Base-by-base conservation (phyloP, 35 echinoderm and acorn worm species). In the Hemicentrotus pulcherrimus region DNA sequence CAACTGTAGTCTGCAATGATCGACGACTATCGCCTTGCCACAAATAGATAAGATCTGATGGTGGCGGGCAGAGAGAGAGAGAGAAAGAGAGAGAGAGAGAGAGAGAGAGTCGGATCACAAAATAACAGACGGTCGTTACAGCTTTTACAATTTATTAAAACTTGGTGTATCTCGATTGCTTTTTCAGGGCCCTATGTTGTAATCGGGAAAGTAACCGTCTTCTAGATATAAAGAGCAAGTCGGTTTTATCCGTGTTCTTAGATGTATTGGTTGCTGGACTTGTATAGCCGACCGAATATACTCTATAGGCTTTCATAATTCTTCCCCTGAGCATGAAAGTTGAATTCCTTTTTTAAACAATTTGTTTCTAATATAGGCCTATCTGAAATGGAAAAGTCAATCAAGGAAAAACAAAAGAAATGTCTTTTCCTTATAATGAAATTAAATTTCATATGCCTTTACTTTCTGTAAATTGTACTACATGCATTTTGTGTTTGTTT, bases 11-110 rank as follows among this genome's bases (percentile, higher is more conserved):
- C 88, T 33, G 19, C 88, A 32, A 45, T 90, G 88, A 90, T 90
- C 32, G 88, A 90, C 32, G 88, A 90, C 88, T 90, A 90, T 90
- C 46, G 88, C 88, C 19, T 90, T 47, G 88, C 88, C 88, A 90
- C 88, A 90, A 90, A 90, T 90, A 90, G 88, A 90, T 90, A 90
- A 47, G 46, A 90, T 90, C 88, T 90, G 12, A 45, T 35, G 88
- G 46, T 90, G 88, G 88, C 19, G 31, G 32, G 88, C 31, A 47
- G 88, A 32, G 6, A 45, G 15, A 22, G 65, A 78, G 12, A 47
- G 88, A 32, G 1, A 45, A 5, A 22, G 65, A 78, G 32, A 47
- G 88, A 32, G 6, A 45, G 15, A 22, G 65, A 78, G 32, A 47
- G 88, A 32, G 6, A 45, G 15, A 22, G 65, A 78, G 32, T 90